Conservation (phyloP, 1,140 invertebrate species). For the Proales similis region DNA sequence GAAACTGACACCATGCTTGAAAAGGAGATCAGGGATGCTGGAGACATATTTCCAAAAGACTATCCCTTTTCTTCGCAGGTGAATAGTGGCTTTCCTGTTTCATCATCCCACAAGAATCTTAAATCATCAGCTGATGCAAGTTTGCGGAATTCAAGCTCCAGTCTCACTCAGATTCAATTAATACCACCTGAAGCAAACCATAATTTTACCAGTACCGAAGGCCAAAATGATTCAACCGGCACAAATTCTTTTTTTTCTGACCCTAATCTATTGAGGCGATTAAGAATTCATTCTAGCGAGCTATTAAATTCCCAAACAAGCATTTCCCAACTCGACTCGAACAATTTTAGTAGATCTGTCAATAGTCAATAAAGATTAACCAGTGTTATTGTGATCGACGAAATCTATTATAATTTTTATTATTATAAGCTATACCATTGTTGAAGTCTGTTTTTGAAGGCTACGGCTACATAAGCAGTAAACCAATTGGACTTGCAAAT, state of each 20-base stretch:
- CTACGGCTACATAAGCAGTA: slow-evolving; percentile 91
- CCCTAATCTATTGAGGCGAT: background rate
- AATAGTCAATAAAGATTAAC: background rate
- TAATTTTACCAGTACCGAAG: background rate
- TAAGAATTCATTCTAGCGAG: slow-evolving; percentile 59
- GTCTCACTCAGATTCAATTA: background rate
- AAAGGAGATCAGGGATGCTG: slow-evolving; percentile 5
- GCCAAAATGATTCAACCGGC: background rate
- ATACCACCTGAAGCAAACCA: slow-evolving; percentile 1
- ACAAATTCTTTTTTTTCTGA: background rate
- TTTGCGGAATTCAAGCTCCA: background rate
- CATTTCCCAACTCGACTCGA: slow-evolving; percentile 82
- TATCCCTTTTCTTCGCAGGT: background rate
- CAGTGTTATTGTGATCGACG: background rate
- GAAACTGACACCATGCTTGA: slow-evolving; percentile 26
- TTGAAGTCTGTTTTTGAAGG: slow-evolving; percentile 44
- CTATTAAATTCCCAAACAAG: slow-evolving; percentile 78
- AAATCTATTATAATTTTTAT: background rate
- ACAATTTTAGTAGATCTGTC: too few relatives aligned
- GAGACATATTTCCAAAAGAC: background rate
- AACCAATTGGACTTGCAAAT: slow-evolving; percentile 77
- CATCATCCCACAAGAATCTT: background rate
- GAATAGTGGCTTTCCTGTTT: background rate
- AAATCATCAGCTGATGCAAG: background rate
- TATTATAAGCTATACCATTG: slow-evolving; percentile 58